Conservation (phyloP, 2,113 vertebrate genomes). For the Leucoraja erinaceus region DNA sequence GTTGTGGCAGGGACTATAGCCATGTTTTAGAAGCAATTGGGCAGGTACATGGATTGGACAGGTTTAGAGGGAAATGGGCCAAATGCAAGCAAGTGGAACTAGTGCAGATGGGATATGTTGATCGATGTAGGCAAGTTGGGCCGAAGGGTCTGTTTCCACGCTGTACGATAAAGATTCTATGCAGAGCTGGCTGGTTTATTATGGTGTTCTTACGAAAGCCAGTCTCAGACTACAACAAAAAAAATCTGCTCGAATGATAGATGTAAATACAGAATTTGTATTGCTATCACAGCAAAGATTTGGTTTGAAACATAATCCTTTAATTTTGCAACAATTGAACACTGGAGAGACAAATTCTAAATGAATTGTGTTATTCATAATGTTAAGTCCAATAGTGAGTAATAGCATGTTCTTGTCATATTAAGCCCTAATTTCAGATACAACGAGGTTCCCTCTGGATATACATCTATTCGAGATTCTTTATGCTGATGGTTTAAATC, state of each 20-base stretch:
- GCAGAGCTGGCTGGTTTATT: not conserved
- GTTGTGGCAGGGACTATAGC: too few relatives aligned
- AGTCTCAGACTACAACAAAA: not conserved
- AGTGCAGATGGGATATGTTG: too few relatives aligned
- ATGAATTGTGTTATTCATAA: not conserved
- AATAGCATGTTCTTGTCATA: not conserved
- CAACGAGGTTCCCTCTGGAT: not conserved
- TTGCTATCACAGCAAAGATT: not conserved
- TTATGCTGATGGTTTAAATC: not conserved
- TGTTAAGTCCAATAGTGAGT: not conserved
- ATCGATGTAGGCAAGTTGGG: too few relatives aligned
- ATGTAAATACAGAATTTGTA: not conserved
- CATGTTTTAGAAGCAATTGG: too few relatives aligned
- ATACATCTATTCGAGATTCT: not conserved
- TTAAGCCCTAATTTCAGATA: slow-evolving; percentile 7
- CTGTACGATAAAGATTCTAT: too few relatives aligned
- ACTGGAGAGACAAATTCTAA: not conserved
- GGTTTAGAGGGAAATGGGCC: too few relatives aligned
- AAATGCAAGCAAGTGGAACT: too few relatives aligned
- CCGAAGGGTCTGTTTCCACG: too few relatives aligned
- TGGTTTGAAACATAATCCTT: not conserved
- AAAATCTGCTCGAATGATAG: not conserved
- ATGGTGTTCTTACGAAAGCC: not conserved
- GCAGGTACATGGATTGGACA: too few relatives aligned
- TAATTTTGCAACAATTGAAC: not conserved